phyloP scores from a whole-genome alignment of 2,113 vertebrate species.

The Erpornis zantholeuca region DNA sequence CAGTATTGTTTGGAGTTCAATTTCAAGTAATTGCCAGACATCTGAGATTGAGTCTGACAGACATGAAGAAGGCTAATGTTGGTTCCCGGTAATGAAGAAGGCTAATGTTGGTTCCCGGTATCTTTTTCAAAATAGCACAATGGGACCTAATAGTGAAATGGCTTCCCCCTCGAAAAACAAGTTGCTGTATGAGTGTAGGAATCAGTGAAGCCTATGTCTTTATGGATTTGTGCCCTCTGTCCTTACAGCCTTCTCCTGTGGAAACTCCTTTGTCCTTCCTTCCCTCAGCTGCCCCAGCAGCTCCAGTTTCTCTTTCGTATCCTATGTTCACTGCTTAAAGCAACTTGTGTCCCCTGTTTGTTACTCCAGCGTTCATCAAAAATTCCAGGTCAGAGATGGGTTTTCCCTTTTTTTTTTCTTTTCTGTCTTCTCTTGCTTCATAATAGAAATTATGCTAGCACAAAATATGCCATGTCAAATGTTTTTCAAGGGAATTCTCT shows the following conservation, averaged over 20 bases:
- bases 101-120: too few species aligned
- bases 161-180: background rate
- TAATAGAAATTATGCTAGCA: background rate
- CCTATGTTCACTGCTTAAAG: background rate
- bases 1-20: constrained; percentile 34
- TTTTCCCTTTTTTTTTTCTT: background rate
- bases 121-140: constrained; percentile 31
- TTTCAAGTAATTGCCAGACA: constrained; percentile 43
- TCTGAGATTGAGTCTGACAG: constrained; percentile 19
- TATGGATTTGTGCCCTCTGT: background rate
- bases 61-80: constrained; percentile 9
- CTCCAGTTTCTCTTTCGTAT: background rate
- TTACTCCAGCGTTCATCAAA: background rate
- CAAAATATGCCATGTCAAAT: background rate
- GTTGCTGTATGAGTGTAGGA: background rate
- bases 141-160: constrained; percentile 10
- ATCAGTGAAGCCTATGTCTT: background rate
- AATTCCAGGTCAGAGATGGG: background rate
- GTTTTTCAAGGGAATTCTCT: background rate
- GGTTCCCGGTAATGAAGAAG: constrained; percentile 17
- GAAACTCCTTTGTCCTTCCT: background rate
- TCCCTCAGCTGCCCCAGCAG: background rate
- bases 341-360: background rate
- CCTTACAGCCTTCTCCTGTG: background rate
- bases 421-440: background rate